Conservation (phyloP, 2,113 vertebrate genomes). For the Sturnira hondurensis region DNA sequence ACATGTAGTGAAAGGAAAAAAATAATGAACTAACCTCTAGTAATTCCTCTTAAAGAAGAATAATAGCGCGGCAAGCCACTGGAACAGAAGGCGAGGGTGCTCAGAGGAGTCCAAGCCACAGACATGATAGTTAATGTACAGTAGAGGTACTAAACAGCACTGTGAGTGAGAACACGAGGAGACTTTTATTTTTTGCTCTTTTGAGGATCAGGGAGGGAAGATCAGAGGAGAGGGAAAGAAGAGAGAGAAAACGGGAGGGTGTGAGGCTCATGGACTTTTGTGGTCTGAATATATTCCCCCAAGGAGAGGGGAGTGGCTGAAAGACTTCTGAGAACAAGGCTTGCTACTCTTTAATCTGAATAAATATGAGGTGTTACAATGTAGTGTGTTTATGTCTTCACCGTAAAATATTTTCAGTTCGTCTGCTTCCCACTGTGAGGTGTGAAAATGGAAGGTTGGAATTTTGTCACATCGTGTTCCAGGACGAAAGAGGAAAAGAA, state of each 20-base stretch:
- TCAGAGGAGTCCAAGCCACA: neutral
- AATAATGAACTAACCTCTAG: neutral
- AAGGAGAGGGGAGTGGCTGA: neutral
- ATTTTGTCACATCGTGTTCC: neutral
- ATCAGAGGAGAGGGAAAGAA: neutral
- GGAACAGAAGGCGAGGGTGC: neutral
- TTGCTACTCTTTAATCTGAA: neutral
- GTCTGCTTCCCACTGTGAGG: neutral
- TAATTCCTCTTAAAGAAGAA: neutral
- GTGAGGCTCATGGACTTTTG: neutral
- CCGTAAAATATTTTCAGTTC: neutral
- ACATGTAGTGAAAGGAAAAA: neutral
- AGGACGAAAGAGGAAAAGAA: neutral
- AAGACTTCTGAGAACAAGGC: neutral
- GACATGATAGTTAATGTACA: neutral
- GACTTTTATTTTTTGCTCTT: neutral
- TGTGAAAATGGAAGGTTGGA: neutral
- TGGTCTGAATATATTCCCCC: neutral
- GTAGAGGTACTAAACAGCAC: neutral
- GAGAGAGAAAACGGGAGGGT: neutral
- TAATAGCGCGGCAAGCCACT: neutral
- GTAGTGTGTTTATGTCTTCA: neutral
- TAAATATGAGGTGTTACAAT: neutral
- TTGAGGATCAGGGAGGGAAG: neutral
- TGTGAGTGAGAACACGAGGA: neutral